Conservation (phyloP, 2,888 invertebrate genomes). For the Latrodectus elegans region DNA sequence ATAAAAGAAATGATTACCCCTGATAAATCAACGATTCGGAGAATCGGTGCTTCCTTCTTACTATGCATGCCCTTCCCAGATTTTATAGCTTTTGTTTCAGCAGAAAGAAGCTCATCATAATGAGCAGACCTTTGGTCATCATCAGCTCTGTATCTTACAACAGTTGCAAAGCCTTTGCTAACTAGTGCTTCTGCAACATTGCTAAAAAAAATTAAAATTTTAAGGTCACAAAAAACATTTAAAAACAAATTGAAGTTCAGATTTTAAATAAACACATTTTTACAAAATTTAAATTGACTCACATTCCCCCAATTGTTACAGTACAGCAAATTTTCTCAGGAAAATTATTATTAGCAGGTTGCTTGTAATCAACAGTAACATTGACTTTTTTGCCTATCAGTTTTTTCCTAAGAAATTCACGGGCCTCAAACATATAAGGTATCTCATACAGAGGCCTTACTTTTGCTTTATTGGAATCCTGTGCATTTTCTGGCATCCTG, state of each 20-base stretch:
- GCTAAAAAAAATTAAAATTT: slow-evolving; percentile 74
- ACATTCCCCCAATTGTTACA: slow-evolving; percentile 87
- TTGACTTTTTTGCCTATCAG: slow-evolving; percentile 95
- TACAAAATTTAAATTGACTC: slow-evolving; percentile 73
- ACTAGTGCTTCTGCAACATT: slow-evolving; percentile 96
- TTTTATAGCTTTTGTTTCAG: slow-evolving; percentile 94
- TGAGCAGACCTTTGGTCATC: slow-evolving; percentile 96
- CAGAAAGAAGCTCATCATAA: slow-evolving; percentile 93
- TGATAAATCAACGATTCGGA: slow-evolving; percentile 89
- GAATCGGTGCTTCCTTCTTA: slow-evolving; percentile 83
- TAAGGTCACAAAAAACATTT: no score
- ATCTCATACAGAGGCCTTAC: slow-evolving; percentile 96
- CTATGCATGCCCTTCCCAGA: slow-evolving; percentile 87
- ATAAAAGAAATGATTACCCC: slow-evolving; percentile 75
- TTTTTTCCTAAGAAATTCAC: slow-evolving; percentile 96
- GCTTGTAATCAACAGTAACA: slow-evolving; percentile 95
- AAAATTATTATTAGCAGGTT: slow-evolving; percentile 92
- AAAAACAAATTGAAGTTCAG: no score
- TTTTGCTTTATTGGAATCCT: slow-evolving; percentile 64
- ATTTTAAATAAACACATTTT: neutral
- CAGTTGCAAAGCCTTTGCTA: slow-evolving; percentile 91
- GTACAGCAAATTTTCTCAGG: slow-evolving; percentile 98
- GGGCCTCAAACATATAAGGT: slow-evolving; percentile 98
- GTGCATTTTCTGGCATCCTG: slow-evolving; percentile 74
- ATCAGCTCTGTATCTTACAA: slow-evolving; percentile 93